Base-by-base conservation (phyloP, 2,797 vertebrate species). In the Peromyscus attwateri region DNA sequence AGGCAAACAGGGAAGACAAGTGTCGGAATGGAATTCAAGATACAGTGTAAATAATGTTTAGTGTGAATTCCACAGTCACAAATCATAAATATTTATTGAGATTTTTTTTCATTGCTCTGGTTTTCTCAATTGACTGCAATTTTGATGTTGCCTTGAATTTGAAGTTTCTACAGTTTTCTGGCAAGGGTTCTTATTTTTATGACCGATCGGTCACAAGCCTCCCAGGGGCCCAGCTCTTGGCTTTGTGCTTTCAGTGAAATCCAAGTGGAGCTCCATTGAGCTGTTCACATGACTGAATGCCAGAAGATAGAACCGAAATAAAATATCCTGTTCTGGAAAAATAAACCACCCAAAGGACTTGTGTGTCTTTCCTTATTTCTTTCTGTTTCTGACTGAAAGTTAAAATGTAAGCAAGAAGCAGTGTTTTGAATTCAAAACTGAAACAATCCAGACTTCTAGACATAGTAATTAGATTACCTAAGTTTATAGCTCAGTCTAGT, bases 271-370 rank as follows among this genome's bases (percentile, higher is more conserved):
- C 43, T 57, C 83, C 25, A 40, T 6, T 66, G 87, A 94, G 66
- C 52, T 71, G 77, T 80, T 93, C 85, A 40, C 2, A 5, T 77
- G 88, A 79, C 49, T 16, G 21, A 77, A 82, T 77, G 94, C 94
- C 94, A 93, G 80, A 81, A 84, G 96, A 97, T 87, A 83, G 85
- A 94, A 70, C 62, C 0, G 19, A 92, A 97, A 87, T 49, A 66
- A 94, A 96, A 94, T 94, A 90, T 46, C 76, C 84, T 92, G 49
- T 89, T 94, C 93, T 96, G 90, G 95, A 95, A 97, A 97, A 97
- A 66, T 49, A 95, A 95, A 76, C 84, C 70, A 62, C 80, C 82
- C 57, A 25, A 87, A 96, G 88, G 93, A 92, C 34, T 70, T 84
- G 60, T 13, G 3, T 96, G 76, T 83, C 75, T 91, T 91, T 95